These are phyloP conservation scores for Drosophila borealis DNA, from an alignment of 2,888 invertebrate genomes.

Conservation along the genomic window DNA sequence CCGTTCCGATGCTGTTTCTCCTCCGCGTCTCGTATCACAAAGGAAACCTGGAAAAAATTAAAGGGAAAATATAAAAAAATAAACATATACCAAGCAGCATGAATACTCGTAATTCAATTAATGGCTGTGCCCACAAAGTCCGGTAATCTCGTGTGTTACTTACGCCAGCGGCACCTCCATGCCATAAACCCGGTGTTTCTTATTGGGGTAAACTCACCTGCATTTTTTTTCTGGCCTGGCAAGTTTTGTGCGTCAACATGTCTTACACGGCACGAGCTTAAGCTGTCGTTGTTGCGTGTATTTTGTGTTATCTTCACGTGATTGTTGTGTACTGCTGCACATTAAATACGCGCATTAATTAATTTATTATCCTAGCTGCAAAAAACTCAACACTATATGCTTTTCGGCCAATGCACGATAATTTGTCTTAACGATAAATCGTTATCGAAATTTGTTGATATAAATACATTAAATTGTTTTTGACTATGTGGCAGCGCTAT, in stretches of 20 bases:
- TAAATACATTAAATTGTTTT: conserved; percentile 5
- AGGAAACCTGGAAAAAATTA: conserved; percentile 91
- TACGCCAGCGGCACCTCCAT: not conserved
- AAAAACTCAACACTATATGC: conserved; percentile 51
- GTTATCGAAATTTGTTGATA: conserved; percentile 32
- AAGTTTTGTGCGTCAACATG: conserved; percentile 86
- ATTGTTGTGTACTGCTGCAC: conserved; percentile 48
- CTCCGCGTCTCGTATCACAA: conserved; percentile 98
- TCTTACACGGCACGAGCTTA: conserved; percentile 61
- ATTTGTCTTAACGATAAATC: conserved; percentile 26
- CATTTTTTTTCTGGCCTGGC: conserved; percentile 85
- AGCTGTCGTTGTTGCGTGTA: conserved; percentile 39
- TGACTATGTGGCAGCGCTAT: conserved; percentile 27
- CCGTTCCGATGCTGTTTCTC: conserved; percentile 97
- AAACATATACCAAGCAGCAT: not conserved
- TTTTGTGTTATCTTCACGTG: conserved; percentile 46
- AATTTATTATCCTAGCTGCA: conserved; percentile 50
- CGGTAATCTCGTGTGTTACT: not conserved
- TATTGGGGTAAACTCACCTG: conserved; percentile 85
- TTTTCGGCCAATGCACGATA: conserved; percentile 50
- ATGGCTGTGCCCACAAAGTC: not conserved
- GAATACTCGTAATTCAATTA: conserved; percentile 33
- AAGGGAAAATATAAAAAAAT: not conserved
- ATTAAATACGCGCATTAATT: conserved; percentile 59
- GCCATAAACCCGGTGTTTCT: conserved; percentile 57